Percentiles rank a stretch among this genome's conserved stretches.
Evolutionary conservation across 2,797 vertebrate species (phyloP).

Genomic region (Atherinosoma microstoma): DNA sequence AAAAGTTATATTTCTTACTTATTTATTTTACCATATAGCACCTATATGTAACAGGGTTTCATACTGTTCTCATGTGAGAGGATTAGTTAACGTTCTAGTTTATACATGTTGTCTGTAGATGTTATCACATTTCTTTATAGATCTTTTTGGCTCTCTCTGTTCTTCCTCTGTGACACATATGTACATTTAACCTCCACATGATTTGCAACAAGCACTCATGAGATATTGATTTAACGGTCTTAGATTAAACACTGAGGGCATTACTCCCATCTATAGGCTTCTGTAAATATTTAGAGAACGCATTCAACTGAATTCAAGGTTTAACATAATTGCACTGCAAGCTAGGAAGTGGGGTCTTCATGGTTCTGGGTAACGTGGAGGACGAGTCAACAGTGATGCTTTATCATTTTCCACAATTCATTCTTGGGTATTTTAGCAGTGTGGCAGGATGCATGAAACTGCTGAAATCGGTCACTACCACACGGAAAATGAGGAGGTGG

Average conservation of each 20-base stretch:
- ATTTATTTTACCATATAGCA: not conserved
- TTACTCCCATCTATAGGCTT: slow-evolving; percentile 40
- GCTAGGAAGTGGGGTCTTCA: too few species aligned
- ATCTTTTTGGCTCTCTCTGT: not conserved
- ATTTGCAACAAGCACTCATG: slow-evolving; percentile 8
- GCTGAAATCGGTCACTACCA: too few species aligned
- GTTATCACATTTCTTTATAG: not conserved
- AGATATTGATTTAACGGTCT: slow-evolving; percentile 60
- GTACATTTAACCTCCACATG: slow-evolving; percentile 8
- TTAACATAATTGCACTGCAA: slow-evolving; percentile 8
- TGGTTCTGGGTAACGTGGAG: too few species aligned
- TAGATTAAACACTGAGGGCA: slow-evolving; percentile 54
- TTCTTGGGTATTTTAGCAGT: too few species aligned
- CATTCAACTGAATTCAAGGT: slow-evolving; percentile 31
- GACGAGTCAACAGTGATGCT: too few species aligned
- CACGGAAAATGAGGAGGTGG: too few species aligned
- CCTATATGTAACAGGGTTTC: not conserved
- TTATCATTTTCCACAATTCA: too few species aligned
- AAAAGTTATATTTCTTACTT: not conserved
- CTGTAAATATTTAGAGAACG: slow-evolving; percentile 63
- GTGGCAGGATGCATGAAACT: too few species aligned
- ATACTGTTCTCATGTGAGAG: not conserved
- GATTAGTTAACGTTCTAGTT: not conserved
- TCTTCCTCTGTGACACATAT: slow-evolving; percentile 7
- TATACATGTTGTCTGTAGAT: not conserved